Evolutionary conservation across 2,113 vertebrate species (phyloP).

Genomic region (Leptosomus discolor): DNA sequence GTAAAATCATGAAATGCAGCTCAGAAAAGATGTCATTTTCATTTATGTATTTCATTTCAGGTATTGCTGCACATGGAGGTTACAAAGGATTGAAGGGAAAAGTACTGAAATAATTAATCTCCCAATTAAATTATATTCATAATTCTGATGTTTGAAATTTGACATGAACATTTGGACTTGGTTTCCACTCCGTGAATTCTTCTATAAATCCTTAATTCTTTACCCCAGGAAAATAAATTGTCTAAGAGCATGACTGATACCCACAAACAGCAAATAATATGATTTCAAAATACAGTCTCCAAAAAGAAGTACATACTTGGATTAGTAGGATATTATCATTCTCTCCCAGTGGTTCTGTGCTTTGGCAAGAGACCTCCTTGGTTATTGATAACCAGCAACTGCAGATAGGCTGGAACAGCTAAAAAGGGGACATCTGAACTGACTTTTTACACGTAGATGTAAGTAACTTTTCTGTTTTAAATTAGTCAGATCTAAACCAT

Average conservation of each 20-base stretch:
- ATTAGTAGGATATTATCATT: background rate
- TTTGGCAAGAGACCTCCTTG: background rate
- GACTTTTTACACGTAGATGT: background rate
- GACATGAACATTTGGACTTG: background rate
- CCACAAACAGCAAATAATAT: background rate
- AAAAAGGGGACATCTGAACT: background rate
- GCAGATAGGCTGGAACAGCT: background rate
- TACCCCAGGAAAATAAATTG: background rate
- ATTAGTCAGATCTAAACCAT: background rate
- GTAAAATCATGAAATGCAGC: background rate
- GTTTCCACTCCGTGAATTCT: background rate
- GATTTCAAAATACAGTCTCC: constrained; percentile 9
- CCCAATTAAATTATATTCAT: background rate
- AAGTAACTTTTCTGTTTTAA: background rate
- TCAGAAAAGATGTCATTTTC: background rate
- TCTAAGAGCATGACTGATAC: background rate
- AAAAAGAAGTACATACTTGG: background rate
- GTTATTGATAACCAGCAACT: background rate
- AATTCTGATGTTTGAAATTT: background rate
- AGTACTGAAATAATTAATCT: background rate
- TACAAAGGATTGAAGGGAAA: background rate
- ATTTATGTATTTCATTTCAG: no score
- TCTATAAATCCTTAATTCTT: background rate
- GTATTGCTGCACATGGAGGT: background rate
- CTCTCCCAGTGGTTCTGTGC: background rate